Base-by-base conservation (phyloP, 2,797 vertebrate genomes). In the Tapirus indicus region DNA sequence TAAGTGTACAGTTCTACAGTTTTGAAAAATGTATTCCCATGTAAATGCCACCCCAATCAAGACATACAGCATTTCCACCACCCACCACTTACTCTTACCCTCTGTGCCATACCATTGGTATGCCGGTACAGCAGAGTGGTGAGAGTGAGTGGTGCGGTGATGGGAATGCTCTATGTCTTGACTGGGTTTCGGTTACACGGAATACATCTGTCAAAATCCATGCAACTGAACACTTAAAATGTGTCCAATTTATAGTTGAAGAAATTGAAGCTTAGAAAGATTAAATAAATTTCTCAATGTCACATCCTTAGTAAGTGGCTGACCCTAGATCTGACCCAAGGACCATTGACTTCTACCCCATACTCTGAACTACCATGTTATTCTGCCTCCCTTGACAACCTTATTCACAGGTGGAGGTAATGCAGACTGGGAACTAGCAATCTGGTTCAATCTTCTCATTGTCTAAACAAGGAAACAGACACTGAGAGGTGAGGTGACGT, bases 91-190 rank as follows among this genome's bases (percentile, higher is more conserved):
- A 12, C 7, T 41, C 27, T 60, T 56, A 35, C 8, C 27, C n/a
- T 32, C 8, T 0, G 1, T 44, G 25, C 11, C 29, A 2, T 1
- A 0, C 8, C 0, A 0, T 12, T 49, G 12, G 3, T 75, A 32
- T 47, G 12, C 23, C 35, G 49, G n/a, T 3, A 68, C 2, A 9
- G 21, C 6, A 9, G 9, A 29, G 18, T 78, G 23, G 32, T 32
- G 17, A 71, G 20, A 62, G 17, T 20, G 62, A 75, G 21, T 56
- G 2, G 27, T 14, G 10, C 29, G 6, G 6, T 64, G 9, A 14
- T 54, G 20, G 29, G n/a, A 44, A 27, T 47, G 27, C 11, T 87
- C 17, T 69, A 3, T 32, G 2, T n/a, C 38, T 94, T 84, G 27
- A 69, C 5, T 72, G 27, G 5, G 47, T 41, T 71, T 58, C 32